These are phyloP conservation scores for Drosophila kurseongensis DNA, from an alignment of 1,140 invertebrate species.

Conservation along the genomic window DNA sequence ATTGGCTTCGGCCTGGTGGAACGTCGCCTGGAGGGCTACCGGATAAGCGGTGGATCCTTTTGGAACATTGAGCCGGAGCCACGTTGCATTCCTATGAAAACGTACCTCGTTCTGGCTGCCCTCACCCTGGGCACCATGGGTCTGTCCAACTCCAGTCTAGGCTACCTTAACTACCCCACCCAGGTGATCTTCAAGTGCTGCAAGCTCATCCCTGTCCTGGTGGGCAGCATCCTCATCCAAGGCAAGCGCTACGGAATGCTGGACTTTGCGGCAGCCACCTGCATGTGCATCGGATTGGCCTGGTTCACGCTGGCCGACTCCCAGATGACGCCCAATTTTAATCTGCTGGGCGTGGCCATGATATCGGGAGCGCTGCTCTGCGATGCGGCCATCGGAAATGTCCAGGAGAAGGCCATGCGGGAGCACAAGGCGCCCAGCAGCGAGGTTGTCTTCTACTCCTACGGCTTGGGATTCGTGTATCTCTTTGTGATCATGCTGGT, in stretches of 20 bases:
- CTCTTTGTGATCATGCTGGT: conserved; percentile 91
- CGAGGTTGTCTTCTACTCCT: conserved; percentile 97
- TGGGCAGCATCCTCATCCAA: conserved; percentile 96
- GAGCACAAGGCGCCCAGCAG: conserved; percentile 92
- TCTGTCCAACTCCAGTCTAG: conserved; percentile 97
- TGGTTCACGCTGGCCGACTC: conserved; percentile 97
- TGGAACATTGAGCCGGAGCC: conserved; percentile 85
- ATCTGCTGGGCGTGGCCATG: conserved; percentile 92
- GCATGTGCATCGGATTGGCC: conserved; percentile 96
- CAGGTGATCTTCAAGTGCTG: conserved; percentile 98
- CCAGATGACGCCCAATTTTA: conserved; percentile 94
- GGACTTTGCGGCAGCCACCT: conserved; percentile 93
- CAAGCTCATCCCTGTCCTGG: conserved; percentile 97
- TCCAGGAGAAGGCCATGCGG: conserved; percentile 97
- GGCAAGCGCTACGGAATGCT: conserved; percentile 93
- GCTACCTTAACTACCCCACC: conserved; percentile 97
- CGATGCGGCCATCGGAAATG: conserved; percentile 97
- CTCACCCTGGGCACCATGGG: conserved; percentile 98
- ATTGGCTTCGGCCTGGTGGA: conserved; percentile 92
- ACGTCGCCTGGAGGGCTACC: conserved; percentile 87
- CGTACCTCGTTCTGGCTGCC: conserved; percentile 93
- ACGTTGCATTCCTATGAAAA: conserved; percentile 92
- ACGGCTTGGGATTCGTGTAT: conserved; percentile 94
- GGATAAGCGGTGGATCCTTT: conserved; percentile 30
- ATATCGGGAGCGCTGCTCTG: conserved; percentile 95